Percentiles rank a stretch among this genome's conserved stretches.
phyloP scores from a whole-genome alignment of 2,797 vertebrate species.

The Gallinago nigripennis region DNA sequence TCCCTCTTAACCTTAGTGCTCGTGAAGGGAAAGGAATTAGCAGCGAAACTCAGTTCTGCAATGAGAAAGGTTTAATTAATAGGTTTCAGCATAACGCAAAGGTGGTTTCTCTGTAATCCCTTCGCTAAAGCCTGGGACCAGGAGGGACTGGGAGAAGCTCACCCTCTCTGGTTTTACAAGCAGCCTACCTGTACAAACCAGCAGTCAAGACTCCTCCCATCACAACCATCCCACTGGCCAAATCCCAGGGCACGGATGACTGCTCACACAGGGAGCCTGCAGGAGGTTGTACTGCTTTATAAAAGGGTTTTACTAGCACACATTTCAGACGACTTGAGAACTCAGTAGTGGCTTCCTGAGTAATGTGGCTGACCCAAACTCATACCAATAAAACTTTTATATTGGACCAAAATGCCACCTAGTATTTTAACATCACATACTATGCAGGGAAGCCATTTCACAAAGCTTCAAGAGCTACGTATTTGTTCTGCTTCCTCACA shows the following conservation, averaged over 20 bases:
- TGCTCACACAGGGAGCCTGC: neutral
- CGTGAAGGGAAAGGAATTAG: neutral
- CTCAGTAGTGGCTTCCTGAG: conserved; percentile 4
- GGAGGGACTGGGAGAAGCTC: neutral
- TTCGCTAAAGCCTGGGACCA: neutral
- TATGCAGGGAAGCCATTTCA: neutral
- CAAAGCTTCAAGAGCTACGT: neutral
- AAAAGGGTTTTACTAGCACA: conserved; percentile 12
- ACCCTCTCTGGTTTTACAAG: neutral
- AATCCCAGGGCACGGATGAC: neutral
- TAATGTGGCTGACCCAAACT: neutral
- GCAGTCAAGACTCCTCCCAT: neutral
- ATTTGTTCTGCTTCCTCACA: neutral
- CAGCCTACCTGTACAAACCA: neutral
- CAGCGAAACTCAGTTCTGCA: neutral
- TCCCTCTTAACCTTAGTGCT: neutral
- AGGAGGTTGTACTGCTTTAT: neutral
- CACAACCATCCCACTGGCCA: neutral
- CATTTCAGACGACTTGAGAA: neutral
- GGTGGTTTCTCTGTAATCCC: neutral
- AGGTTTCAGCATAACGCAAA: neutral
- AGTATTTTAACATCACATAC: neutral
- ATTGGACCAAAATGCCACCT: neutral
- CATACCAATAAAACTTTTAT: conserved; percentile 28
- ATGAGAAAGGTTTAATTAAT: neutral